Evolutionary conservation across 2,888 invertebrate genomes (phyloP).

Genomic region (Tachystola acroxantha): DNA sequence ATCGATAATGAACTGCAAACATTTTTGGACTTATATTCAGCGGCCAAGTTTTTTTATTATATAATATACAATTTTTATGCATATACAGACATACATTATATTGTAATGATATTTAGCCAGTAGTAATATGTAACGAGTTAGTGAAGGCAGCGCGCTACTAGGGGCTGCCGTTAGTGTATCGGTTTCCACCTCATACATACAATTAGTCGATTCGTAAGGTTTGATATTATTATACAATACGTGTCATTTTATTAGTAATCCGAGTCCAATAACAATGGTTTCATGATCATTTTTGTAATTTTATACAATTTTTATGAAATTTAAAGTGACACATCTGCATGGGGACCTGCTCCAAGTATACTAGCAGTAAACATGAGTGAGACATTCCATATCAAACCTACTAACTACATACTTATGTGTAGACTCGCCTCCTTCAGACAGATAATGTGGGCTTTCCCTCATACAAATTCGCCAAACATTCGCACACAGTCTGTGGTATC

Average conservation of each 20-base stretch:
- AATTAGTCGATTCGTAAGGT: conserved; percentile 53
- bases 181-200: conserved; percentile 53
- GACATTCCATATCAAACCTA: conserved; percentile 74
- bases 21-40: conserved; percentile 35
- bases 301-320: conserved; percentile 75
- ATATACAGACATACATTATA: conserved; percentile 62
- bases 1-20: conserved; percentile 22
- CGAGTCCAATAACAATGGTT: conserved; percentile 58
- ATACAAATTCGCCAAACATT: no score
- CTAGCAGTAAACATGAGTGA: conserved; percentile 66
- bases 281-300: conserved; percentile 73
- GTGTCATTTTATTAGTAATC: conserved; percentile 52
- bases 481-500: no score
- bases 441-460: no score
- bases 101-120: conserved; percentile 62
- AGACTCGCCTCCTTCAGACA: not conserved
- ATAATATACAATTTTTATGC: conserved; percentile 68
- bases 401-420: conserved; percentile 17
- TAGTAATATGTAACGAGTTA: conserved; percentile 64
- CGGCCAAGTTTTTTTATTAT: conserved; percentile 69
- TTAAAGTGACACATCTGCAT: conserved; percentile 61
- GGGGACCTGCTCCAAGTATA: conserved; percentile 48
- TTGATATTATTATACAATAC: conserved; percentile 68
- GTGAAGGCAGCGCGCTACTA: conserved; percentile 37
- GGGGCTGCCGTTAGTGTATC: conserved; percentile 46